Evolutionary conservation across 2,113 vertebrate genomes (phyloP), one percentile per base, ranked within the genome.

Genomic region (Ictalurus furcatus): DNA sequence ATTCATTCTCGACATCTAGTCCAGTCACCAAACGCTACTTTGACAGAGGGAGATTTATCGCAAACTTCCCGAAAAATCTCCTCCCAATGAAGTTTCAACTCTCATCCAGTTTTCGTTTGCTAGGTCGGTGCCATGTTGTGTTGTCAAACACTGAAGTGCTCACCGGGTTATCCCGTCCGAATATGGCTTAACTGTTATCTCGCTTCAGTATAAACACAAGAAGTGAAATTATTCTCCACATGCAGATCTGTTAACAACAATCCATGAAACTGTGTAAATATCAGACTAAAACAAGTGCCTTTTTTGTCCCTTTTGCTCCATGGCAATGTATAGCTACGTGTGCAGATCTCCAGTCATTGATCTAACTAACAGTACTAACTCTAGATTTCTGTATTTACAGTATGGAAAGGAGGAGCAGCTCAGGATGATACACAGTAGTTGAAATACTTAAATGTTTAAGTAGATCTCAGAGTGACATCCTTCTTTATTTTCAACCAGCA

Each of bases 401-500:
- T 69, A 69, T 5, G 12, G 67, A 30, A 30, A 30, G 67, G 67
- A 69, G 2, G 13, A 30, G 65, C 65, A 71, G 7, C 54, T 34
- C 80, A 61, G n/a, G 21, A 61, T 1, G 34, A n/a, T 21, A 28
- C 81, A 14, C 58, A 34, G 6, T 25, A 40, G 3, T 9, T 37
- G 34, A 34, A 40, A 63, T 58, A 82, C 30, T 82, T 19, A 4
- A 28, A 84, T 25, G 30, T 81, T 30, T 5, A 23, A 37, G 37
- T 25, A 23, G 25, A 71, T 48, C 65, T 71, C 3, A 56, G 44
- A 30, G 3, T 11, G 30, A 6, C 16, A 19, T 19, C 0, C 0
- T 52, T 9, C 65, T 79, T 56, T 69, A 23, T 89, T 78, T 84
- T 34, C 13, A 61, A 17, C 28, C 40, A 91, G 87, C 63, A n/a